phyloP scores from a whole-genome alignment of 2,888 invertebrate species.

The Toxonevra muliebris region DNA sequence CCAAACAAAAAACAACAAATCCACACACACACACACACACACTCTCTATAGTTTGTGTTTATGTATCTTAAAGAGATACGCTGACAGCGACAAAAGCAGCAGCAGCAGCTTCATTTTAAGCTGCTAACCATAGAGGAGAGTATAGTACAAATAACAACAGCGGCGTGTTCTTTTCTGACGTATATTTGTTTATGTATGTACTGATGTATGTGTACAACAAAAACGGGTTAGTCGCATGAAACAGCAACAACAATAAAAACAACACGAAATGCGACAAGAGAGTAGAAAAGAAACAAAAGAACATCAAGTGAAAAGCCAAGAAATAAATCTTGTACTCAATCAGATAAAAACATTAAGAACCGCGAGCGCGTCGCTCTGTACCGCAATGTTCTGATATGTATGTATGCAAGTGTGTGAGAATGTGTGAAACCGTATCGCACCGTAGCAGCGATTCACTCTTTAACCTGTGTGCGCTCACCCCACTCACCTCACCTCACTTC shows the following conservation, averaged over 20 bases:
- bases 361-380: constrained; percentile 20
- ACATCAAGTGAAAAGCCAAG: constrained; percentile 34
- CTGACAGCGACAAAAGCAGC: too few relatives aligned
- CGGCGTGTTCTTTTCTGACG: background rate
- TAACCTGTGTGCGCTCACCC: too few relatives aligned
- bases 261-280: constrained; percentile 11
- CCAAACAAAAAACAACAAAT: constrained; percentile 49
- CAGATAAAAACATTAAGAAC: constrained; percentile 42
- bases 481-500: too few relatives aligned
- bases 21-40: constrained; percentile 9
- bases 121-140: background rate
- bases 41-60: background rate
- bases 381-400: too few relatives aligned
- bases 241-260: constrained; percentile 21
- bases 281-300: background rate
- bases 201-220: constrained; percentile 18
- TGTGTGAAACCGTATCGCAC: too few relatives aligned
- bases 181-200: too few relatives aligned
- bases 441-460: too few relatives aligned
- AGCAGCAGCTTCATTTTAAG: too few relatives aligned
- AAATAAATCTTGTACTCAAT: constrained; percentile 45
- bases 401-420: too few relatives aligned
- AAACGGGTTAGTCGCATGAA: constrained; percentile 5
- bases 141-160: constrained; percentile 18
- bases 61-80: constrained; percentile 18